Evolutionary conservation across 2,888 invertebrate species (phyloP).

Genomic region (Gymnoscelis rufifasciata): DNA sequence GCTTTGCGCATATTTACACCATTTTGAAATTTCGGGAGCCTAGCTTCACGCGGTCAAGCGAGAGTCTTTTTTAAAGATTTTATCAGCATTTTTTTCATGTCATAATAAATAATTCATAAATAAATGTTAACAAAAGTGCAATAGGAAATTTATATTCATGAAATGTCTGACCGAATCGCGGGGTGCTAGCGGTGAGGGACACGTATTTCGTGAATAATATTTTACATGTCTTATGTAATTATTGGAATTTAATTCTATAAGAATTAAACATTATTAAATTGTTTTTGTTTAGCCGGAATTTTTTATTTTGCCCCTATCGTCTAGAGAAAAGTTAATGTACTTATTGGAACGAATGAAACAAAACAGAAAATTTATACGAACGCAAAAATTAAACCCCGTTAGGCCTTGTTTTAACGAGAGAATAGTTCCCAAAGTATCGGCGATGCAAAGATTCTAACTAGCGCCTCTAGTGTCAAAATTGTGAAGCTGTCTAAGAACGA

Average conservation of each 20-base stretch:
- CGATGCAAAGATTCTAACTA: too few relatives aligned
- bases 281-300: conserved; percentile 47
- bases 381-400: too few relatives aligned
- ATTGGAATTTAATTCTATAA: conserved; percentile 17
- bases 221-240: conserved; percentile 4
- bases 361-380: too few relatives aligned
- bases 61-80: conserved; percentile 3
- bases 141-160: conserved; percentile 20
- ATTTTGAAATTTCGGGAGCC: too few relatives aligned
- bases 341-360: too few relatives aligned
- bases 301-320: conserved; percentile 19
- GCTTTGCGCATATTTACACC: too few relatives aligned
- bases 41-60: too few relatives aligned
- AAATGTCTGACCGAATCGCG: conserved; percentile 55
- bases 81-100: conserved; percentile 11
- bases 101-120: conserved; percentile 4
- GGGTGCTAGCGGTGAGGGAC: conserved; percentile 59
- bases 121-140: conserved; percentile 1
- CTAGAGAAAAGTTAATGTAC: too few relatives aligned
- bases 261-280: conserved; percentile 62
- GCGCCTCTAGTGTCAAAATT: too few relatives aligned
- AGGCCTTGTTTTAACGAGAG: too few relatives aligned
- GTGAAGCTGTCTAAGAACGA: too few relatives aligned
- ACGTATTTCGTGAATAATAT: conserved; percentile 42
- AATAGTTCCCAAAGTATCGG: too few relatives aligned